Evolutionary conservation across 2,888 invertebrate genomes (phyloP).

Genomic region (Dendrolimus houi): DNA sequence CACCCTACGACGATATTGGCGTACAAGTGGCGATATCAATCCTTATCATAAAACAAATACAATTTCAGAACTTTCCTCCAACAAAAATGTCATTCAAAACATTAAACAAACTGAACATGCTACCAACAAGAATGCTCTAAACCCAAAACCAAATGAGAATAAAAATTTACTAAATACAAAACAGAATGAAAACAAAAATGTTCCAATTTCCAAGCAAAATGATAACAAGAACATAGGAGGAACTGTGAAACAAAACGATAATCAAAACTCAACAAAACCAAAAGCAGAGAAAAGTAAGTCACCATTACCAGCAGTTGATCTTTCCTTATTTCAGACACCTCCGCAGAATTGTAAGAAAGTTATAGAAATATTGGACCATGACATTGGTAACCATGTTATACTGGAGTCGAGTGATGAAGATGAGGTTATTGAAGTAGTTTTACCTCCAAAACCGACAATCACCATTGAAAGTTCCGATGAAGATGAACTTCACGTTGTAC

Average conservation of each 20-base stretch:
- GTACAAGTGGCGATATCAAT: slow-evolving; percentile 32
- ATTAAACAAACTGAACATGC: background rate
- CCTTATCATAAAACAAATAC: slow-evolving; percentile 41
- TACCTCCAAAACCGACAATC: slow-evolving; percentile 64
- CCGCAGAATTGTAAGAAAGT: slow-evolving; percentile 41
- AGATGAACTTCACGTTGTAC: slow-evolving; percentile 42
- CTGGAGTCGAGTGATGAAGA: slow-evolving; percentile 65
- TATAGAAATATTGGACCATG: slow-evolving; percentile 52
- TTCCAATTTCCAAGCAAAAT: slow-evolving; percentile 11
- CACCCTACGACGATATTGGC: slow-evolving; percentile 61
- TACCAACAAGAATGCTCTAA: slow-evolving; percentile 13
- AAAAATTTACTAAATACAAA: slow-evolving; percentile 7
- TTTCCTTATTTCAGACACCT: slow-evolving; percentile 48
- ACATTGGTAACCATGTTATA: slow-evolving; percentile 29
- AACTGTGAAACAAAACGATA: slow-evolving; percentile 5
- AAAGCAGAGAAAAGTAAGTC: slow-evolving; percentile 38
- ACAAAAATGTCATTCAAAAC: slow-evolving; percentile 9
- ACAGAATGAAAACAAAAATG: slow-evolving; percentile 14
- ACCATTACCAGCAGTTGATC: slow-evolving; percentile 25
- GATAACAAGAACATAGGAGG: slow-evolving; percentile 1
- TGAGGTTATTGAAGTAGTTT: slow-evolving; percentile 63
- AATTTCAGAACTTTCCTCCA: slow-evolving; percentile 18
- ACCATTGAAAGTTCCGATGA: slow-evolving; percentile 71
- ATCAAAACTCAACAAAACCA: slow-evolving; percentile 26
- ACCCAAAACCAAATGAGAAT: background rate